Evolutionary conservation across 2,797 vertebrate species (phyloP), one percentile per base, ranked within the genome.

Genomic region (Ctenopoma kingsleyae): DNA sequence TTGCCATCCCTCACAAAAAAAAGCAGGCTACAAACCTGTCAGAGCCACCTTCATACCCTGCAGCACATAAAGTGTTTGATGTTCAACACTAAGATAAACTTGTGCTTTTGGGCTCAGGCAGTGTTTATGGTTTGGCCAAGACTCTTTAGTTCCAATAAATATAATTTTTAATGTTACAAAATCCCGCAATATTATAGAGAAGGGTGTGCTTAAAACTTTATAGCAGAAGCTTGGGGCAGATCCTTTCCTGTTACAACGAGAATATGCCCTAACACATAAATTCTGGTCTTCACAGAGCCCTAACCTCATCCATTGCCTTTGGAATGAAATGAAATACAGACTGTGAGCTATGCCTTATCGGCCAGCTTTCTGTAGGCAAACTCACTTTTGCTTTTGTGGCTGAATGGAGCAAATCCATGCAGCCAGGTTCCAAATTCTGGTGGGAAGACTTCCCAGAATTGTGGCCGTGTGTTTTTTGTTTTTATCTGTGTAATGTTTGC

Each of bases 321-420:
- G 15, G 22, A 53, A 44, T 22, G 35, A 65, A 36, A 9, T 27
- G 40, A 46, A 46, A 46, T 6, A 46, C 43, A 17, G 30, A 41
- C 55, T 7, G 13, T 35, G 56, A 48, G 49, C 36, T 6, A 20
- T 19, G 9, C 40, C 17, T 58, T 3, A 17, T 46, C 23, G 20
- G 22, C 43, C 12, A 27, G 10, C 12, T 13, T 56, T 41, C 59
- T 19, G 8, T n/a, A 16, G 23, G 8, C 19, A 5, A 19, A 41
- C 17, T 20, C 30, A 16, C 12, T 12, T 22, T 36, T 35, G 47
- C 48, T 46, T 23, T 4, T 35, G n/a, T 11, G 32, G n/a, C 57
- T 51, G 61, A 71, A 44, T 13, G 15, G 16, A 58, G 46, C 46
- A 53, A 46, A 59, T 76, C 66, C 16, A 49, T 41, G 3, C 67